Base-by-base conservation (phyloP, 2,888 invertebrate genomes). In the Leptopilina drosophilae region DNA sequence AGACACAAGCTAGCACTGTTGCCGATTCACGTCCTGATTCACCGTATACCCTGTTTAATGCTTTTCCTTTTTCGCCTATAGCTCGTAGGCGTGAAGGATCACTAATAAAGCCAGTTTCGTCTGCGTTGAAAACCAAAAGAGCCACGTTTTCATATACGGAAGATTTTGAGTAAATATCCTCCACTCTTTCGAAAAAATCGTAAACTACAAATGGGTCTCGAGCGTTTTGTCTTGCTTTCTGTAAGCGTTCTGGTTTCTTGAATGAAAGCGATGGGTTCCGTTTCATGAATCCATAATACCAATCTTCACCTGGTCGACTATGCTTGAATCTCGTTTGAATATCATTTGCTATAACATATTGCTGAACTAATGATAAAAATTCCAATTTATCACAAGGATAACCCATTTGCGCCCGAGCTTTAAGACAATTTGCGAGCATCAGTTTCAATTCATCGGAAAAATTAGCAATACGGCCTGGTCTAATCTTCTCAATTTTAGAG, bases 211-310 rank as follows among this genome's bases (percentile, higher is more conserved):
- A 79, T 46, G 76, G 76, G 66, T 76, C 76, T 46, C 76, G 76
- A 14, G 79, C 79, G 12, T 66, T 67, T 69, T 59, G 1, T 59
- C 59, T 59, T 14, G 59, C 59, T 59, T 59, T 59, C 14, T 59
- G 59, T 14, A 59, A 12, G 5, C n/a, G 1, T 82, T 87, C 83
- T n/a, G 87, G 87, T 59, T 46, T 84, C 65, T 88, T 69, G 26
- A 89, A 77, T 40, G 84, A 84, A 26, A 89, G 75, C 40, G 67
- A 75, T n/a, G 82, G 78, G 65, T 88, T 81, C n/a, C 89, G 76
- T 76, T 85, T 87, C 69, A 88, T 79, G 76, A 88, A 89, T 12
- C 49, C 76, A 26, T 80, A 76, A 69, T 87, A 86, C 89, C 88
- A 89, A 77, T 89, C 88, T 15, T 80, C 79, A 5, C 88, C 86